Evolutionary conservation across 2,113 vertebrate species (phyloP), one percentile per base, ranked within the genome.

Genomic region (Oryzias javanicus): DNA sequence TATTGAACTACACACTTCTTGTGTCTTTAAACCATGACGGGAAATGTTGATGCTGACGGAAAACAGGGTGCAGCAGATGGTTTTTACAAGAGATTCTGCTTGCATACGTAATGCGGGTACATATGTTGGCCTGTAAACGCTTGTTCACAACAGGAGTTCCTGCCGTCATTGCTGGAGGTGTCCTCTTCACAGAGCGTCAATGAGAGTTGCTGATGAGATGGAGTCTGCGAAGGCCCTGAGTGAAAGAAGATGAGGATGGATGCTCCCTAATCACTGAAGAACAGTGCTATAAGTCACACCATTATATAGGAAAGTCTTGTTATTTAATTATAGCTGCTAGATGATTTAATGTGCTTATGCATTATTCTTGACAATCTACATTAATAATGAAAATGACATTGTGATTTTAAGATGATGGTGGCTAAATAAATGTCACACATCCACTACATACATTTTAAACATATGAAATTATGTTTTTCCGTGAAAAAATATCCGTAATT

Each of bases 141-240:
- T 72, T 70, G 70, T 64, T 62, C 67, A 58, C 51, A 64, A 82
- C 74, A 78, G 67, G 76, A 75, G 80, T 76, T 73, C 70, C 60
- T 41, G 17, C 58, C 68, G 75, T 73, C 81, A 71, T 81, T 75
- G 84, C 83, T 80, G 3, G 40, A 78, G 81, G 81, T 83, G 70
- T 79, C 68, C 35, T 80, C 82, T 74, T 60, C 27, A 64, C 83
- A 67, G 48, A 78, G 79, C 67, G 73, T 65, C 84, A 66, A 81
- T 86, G 78, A 82, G 74, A 70, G 80, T 78, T 55, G 63, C 63
- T 83, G 74, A 87, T 81, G 74, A 81, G 63, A 64, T 44, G 12
- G 54, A 55, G 47, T 52, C 42, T 69, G 58, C 7, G 22, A 67
- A 60, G 55, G 27, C 60, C 53, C 44, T 22, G 35, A 55, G 64